Evolutionary conservation across 2,888 invertebrate genomes (phyloP), one percentile per base, ranked within the genome.

Genomic region (Ophioninae sp.): DNA sequence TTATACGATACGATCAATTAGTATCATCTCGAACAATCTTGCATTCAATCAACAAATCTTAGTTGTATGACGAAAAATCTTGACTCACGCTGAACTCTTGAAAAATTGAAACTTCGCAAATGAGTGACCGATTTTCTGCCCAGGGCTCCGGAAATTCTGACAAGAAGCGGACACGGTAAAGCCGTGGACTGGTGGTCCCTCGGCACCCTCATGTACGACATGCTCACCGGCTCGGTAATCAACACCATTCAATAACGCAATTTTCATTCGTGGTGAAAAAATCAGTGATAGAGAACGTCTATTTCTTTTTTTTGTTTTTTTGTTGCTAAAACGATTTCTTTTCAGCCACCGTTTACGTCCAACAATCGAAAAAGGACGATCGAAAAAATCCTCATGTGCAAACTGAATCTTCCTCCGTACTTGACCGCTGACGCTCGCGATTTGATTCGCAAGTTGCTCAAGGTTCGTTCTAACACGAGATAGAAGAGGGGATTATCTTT

Each of bases 151-250:
- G 99, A 99, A 95, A 99, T 99, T 91, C 94, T 99, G 90, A 98
- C 97, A 85, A 95, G 99, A 92, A 97, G 96, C 93, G 99, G 99
- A 57, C 99, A 99, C 94, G 99, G 98, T 23, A 99, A 99, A 95
- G 99, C 99, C 62, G 99, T 99, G 0, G 99, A 99, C 94, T 99
- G 99, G 99, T 99, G 99, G 99, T 98, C 98, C 90, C 95, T 99
- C 85, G 99, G 99, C 88, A 99, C 99, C 86, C 95, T 99, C 85
- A 98, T 98, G 97, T 99, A 97, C 93, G 99, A 99, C 92, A 99
- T 99, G 99, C 94, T 99, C 84, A 99, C 99, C 89, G 99, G 99
- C 89, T 96, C 97, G 93, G 97, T 97, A 94, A 94, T 95, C 94
- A 82, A 83, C 23, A 23, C 2, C 20, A 56, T 44, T 72, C 17